Conservation (phyloP, 2,113 vertebrate species). For the Ictalurus furcatus region DNA sequence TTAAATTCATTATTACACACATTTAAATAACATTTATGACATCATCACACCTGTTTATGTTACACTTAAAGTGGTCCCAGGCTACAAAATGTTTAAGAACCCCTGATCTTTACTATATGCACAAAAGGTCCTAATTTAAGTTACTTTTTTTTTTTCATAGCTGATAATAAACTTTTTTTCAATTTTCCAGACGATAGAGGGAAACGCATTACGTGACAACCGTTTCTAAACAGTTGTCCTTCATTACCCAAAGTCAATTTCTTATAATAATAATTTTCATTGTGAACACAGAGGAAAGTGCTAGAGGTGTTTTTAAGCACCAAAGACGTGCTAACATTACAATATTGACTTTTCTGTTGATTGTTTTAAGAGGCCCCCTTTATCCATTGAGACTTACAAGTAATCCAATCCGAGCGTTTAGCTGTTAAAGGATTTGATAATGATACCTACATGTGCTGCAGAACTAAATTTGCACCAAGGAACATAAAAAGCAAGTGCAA, state of each 20-base stretch:
- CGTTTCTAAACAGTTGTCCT: no score
- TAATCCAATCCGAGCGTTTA: neutral
- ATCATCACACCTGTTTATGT: neutral
- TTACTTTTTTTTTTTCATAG: no score
- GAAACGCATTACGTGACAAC: no score
- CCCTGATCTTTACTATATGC: neutral
- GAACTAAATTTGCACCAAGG: neutral
- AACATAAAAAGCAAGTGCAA: neutral
- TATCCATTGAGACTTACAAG: neutral
- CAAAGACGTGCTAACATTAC: neutral
- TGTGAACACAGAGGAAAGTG: neutral
- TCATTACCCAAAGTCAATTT: neutral
- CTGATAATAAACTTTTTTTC: no score
- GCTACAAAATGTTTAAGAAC: neutral
- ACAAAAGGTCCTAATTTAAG: neutral
- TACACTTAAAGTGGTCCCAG: neutral
- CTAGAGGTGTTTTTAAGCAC: neutral
- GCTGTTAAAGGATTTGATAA: neutral
- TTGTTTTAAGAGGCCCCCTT: neutral
- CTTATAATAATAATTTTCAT: neutral
- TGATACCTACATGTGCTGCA: neutral
- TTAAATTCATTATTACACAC: neutral
- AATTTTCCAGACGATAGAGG: no score
- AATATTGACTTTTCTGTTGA: neutral
- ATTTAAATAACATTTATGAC: neutral